These are phyloP conservation scores for Macropus fuliginosus DNA, from an alignment of 2,797 vertebrate genomes.

Conservation along the genomic window DNA sequence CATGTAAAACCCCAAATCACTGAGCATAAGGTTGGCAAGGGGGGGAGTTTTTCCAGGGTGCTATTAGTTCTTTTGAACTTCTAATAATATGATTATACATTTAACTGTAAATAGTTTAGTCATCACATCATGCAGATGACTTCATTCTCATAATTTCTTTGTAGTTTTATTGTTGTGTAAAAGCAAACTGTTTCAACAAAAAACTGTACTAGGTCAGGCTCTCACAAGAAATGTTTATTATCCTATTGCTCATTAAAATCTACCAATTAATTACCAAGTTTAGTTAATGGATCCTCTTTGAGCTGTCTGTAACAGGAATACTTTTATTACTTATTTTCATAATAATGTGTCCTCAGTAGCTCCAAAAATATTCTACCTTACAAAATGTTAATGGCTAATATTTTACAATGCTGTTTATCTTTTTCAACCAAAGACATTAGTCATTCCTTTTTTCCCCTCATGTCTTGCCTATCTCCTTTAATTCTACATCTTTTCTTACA, in stretches of 20 bases:
- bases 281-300: constrained; percentile 59
- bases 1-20: background rate
- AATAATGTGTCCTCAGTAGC: constrained; percentile 68
- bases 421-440: constrained; percentile 56
- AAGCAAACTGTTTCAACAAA: constrained; percentile 53
- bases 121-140: constrained; percentile 48
- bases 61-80: constrained; percentile 47
- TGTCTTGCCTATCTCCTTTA: constrained; percentile 41
- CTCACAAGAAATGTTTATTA: constrained; percentile 57
- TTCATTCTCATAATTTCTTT: constrained; percentile 56
- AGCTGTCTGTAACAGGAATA: constrained; percentile 66
- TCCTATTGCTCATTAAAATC: constrained; percentile 56
- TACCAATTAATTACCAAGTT: constrained; percentile 64
- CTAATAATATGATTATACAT: constrained; percentile 39
- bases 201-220: constrained; percentile 26
- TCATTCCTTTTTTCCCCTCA: constrained; percentile 34
- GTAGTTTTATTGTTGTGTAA: constrained; percentile 62
- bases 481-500: constrained; percentile 27
- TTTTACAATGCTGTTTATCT: constrained; percentile 62
- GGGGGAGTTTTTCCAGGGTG: constrained; percentile 33
- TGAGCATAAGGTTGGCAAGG: background rate
- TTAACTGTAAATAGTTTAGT: constrained; percentile 57
- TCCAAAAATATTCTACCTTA: constrained; percentile 71
- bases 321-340: constrained; percentile 79
- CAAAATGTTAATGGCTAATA: constrained; percentile 64